A percentile compares a stretch with the other conserved stretches of the same genome.
Conservation (phyloP, 2,797 vertebrate species). For the Gastrophryne carolinensis region DNA sequence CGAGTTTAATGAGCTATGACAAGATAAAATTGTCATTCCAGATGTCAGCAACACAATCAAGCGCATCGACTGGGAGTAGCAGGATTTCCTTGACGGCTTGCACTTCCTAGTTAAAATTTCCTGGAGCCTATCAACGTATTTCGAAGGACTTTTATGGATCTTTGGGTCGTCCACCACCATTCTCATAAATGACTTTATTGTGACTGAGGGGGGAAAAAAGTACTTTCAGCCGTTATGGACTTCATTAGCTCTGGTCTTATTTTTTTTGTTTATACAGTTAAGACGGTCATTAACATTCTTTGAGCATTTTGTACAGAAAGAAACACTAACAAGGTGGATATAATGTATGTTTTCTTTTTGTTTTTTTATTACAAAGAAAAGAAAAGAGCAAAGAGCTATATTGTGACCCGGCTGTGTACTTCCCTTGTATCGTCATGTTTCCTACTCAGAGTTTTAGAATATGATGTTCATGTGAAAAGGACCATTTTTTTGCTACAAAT, state of each 20-base stretch:
- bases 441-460: slow-evolving; percentile 79
- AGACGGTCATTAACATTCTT: slow-evolving; percentile 33
- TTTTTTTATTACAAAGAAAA: slow-evolving; percentile 53
- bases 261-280: slow-evolving; percentile 32
- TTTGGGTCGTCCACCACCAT: slow-evolving; percentile 43
- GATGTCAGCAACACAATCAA: slow-evolving; percentile 51
- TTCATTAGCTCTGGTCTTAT: slow-evolving; percentile 38
- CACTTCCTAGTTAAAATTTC: slow-evolving; percentile 47
- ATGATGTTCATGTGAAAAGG: slow-evolving; percentile 77
- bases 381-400: slow-evolving; percentile 66
- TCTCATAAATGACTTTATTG: slow-evolving; percentile 49
- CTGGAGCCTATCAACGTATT: slow-evolving; percentile 29
- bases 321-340: slow-evolving; percentile 44
- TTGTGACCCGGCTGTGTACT: slow-evolving; percentile 72
- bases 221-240: slow-evolving; percentile 40
- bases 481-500: slow-evolving; percentile 71
- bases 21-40: slow-evolving; percentile 55
- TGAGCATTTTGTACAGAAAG: slow-evolving; percentile 50
- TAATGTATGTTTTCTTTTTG: slow-evolving; percentile 52
- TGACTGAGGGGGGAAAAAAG: slow-evolving; percentile 36
- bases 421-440: slow-evolving; percentile 76
- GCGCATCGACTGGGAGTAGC: slow-evolving; percentile 49
- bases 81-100: slow-evolving; percentile 51
- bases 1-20: slow-evolving; percentile 47
- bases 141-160: slow-evolving; percentile 44